These are phyloP conservation scores for Myotis findleyi DNA, from an alignment of 2,797 vertebrate species.

Conservation along the genomic window DNA sequence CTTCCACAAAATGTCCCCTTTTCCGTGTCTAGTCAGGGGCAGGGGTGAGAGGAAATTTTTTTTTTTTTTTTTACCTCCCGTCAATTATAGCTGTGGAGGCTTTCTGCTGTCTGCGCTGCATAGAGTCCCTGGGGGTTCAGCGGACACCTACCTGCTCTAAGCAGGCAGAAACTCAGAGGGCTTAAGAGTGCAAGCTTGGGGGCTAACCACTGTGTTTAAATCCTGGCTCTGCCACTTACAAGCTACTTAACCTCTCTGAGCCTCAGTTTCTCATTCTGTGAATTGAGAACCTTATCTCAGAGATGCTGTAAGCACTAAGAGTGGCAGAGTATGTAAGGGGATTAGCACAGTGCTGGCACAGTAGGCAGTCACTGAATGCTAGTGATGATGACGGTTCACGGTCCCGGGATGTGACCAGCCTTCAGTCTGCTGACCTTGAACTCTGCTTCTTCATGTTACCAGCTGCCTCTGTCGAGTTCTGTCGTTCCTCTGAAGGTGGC, in stretches of 20 bases:
- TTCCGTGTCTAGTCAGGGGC: neutral
- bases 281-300: neutral
- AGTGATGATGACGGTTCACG: fast-evolving
- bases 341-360: neutral
- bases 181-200: neutral
- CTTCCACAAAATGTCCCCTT: neutral
- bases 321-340: neutral
- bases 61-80: neutral
- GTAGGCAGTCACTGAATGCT: neutral
- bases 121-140: neutral
- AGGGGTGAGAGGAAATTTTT: neutral
- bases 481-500: neutral
- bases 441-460: neutral
- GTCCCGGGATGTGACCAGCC: neutral
- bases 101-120: neutral
- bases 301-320: neutral
- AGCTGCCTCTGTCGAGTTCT: neutral
- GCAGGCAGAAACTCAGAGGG: neutral
- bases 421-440: neutral
- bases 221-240: neutral
- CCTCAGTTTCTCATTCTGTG: neutral
- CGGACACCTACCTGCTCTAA: neutral
- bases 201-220: neutral
- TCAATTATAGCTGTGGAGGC: slow-evolving; percentile 17
- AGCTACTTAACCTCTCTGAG: neutral